Evolutionary conservation across 2,797 vertebrate species (phyloP).

Genomic region (Leontocebus nigricollis): DNA sequence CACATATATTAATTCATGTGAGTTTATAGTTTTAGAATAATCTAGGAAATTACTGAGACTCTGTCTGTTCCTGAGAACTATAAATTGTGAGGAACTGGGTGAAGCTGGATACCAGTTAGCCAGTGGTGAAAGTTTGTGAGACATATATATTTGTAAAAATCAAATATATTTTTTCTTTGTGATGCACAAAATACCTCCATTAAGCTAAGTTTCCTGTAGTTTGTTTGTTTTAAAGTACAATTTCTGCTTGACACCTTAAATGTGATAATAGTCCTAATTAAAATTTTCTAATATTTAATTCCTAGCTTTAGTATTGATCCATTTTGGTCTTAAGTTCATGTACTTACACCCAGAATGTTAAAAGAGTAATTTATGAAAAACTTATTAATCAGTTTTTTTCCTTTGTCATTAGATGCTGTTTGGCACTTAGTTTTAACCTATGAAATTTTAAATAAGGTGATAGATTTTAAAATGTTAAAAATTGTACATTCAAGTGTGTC

Average conservation of each 20-base stretch:
- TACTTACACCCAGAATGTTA: not conserved
- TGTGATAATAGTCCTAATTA: not conserved
- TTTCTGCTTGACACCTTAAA: not conserved
- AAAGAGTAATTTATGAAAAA: not conserved
- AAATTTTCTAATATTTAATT: conserved; percentile 17
- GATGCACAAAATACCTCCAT: not conserved
- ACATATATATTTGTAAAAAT: not conserved
- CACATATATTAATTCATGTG: not conserved
- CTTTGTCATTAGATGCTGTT: not conserved
- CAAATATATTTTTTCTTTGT: not conserved
- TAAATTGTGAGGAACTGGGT: not conserved
- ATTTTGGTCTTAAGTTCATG: not conserved
- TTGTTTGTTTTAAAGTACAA: not conserved
- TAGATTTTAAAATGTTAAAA: not conserved
- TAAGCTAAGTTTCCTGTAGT: not conserved
- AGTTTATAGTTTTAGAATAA: not conserved
- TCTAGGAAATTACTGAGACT: not conserved
- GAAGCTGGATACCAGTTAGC: not conserved
- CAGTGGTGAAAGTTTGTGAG: not conserved
- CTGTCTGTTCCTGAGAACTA: not conserved
- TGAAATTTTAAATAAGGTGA: not conserved
- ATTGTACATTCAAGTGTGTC: not conserved
- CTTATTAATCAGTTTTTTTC: not conserved
- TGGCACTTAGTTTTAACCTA: not conserved
- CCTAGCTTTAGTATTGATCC: not conserved